phyloP scores from a whole-genome alignment of 1,140 invertebrate species.

The Drosophila pandora region DNA sequence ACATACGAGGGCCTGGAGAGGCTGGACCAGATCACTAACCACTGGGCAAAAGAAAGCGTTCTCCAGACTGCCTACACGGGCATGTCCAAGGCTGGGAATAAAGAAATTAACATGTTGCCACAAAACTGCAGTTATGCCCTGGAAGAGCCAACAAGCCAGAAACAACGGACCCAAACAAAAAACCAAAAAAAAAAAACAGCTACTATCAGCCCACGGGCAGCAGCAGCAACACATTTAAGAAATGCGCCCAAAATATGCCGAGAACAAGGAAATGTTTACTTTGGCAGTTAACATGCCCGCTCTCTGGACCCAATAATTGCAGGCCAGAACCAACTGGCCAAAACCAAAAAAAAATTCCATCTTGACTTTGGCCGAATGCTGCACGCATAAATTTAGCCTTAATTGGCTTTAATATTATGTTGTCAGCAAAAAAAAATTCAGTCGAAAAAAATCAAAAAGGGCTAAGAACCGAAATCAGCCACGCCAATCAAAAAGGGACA shows the following conservation, averaged over 20 bases:
- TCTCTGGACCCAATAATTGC: constrained; percentile 66
- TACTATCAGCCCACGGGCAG: constrained; percentile 35
- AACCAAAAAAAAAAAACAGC: constrained; percentile 10
- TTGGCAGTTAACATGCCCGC: constrained; percentile 71
- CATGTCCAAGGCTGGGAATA: constrained; percentile 52
- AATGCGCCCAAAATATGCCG: constrained; percentile 73
- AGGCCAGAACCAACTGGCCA: constrained; percentile 16
- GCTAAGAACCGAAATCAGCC: constrained; percentile 63
- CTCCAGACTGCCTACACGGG: constrained; percentile 5
- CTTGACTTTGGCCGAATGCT: constrained; percentile 62
- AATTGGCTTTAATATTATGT: constrained; percentile 81
- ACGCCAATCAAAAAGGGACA: constrained; percentile 76
- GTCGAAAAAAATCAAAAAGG: constrained; percentile 26
- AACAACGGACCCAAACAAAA: constrained; percentile 5
- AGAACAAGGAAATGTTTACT: constrained; percentile 80
- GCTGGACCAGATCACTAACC: constrained; percentile 29
- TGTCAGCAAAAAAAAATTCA: constrained; percentile 60
- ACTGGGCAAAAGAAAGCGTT: constrained; percentile 30
- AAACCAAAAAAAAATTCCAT: constrained; percentile 18
- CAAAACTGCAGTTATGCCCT: constrained; percentile 76
- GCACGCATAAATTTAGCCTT: constrained; percentile 80
- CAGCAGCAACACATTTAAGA: constrained; percentile 56
- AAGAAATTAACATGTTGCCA: constrained; percentile 79
- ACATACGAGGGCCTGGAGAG: background rate
- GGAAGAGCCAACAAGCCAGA: constrained; percentile 46